Evolutionary conservation across 2,797 vertebrate genomes (phyloP), one percentile per base, ranked within the genome.

Genomic region (Acropternis orthonyx): DNA sequence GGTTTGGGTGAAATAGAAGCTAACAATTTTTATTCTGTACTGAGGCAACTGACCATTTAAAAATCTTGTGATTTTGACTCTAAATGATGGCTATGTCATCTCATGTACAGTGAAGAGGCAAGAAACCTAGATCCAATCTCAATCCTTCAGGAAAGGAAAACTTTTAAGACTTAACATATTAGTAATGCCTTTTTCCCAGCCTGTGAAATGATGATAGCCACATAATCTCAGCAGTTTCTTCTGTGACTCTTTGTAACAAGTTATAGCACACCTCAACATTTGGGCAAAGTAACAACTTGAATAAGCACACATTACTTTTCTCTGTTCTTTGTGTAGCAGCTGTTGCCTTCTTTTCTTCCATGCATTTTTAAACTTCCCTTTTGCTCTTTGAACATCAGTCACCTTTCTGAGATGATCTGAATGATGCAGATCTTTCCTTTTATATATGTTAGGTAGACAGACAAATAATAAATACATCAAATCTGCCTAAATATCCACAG

Each of bases 241-340:
- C 26, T 52, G 16, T 39, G 0, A 0, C 1, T 75, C 7, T 59
- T 67, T 56, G 6, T 65, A 63, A 81, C 46, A 30, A 23, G 16
- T 30, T 48, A 44, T 11, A 43, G 7, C 7, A 10, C n/a, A 61
- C 21, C 23, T 44, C 30, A 51, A 48, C 65, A 61, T 61, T 56
- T 59, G 34, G 11, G 6, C 22, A 52, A 86, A 71, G 12, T 36
- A 71, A n/a, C 24, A 55, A 55, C 2, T 10, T 21, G 18, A 22
- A 39, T 14, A 9, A 68, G 36, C 4, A 32, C 24, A 37, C 0
- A 0, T 63, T 59, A 24, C 6, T 1, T 62, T 74, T 8, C 8
- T 59, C 30, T 59, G 27, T 14, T 41, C 39, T 46, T 83, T 48
- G 30, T 48, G 32, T 14, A 55, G 16, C 9, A 71, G 10, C 11